Evolutionary conservation across 2,888 invertebrate genomes (phyloP).

Genomic region (Apocheima hispidaria): DNA sequence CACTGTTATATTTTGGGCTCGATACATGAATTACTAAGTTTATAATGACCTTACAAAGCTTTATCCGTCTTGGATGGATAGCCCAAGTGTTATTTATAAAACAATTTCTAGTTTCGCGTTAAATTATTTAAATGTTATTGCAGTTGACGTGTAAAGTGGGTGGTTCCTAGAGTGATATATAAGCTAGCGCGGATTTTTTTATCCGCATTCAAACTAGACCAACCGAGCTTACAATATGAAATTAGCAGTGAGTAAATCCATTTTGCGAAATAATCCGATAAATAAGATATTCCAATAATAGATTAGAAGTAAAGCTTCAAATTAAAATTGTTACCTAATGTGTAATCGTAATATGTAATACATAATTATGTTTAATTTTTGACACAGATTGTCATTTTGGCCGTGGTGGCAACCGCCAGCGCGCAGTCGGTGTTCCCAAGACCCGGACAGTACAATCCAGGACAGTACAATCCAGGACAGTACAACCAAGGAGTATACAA

Average conservation of each 20-base stretch:
- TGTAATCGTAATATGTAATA: neutral
- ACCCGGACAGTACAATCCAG: constrained; percentile 7
- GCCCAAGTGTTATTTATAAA: constrained; percentile 59
- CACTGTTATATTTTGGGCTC: neutral
- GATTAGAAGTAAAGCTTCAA: neutral
- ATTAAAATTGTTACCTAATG: neutral
- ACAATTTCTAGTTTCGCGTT: constrained; percentile 60
- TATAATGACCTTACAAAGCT: constrained; percentile 48
- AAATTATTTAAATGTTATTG: constrained; percentile 80
- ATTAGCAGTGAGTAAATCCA: constrained; percentile 69
- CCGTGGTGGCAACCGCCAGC: constrained; percentile 59
- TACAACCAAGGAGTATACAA: constrained; percentile 21
- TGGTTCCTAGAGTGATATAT: constrained; percentile 75
- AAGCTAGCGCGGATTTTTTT: constrained; percentile 77
- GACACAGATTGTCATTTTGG: constrained; percentile 60
- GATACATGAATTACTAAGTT: constrained; percentile 9
- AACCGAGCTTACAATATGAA: constrained; percentile 70
- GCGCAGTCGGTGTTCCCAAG: constrained; percentile 53
- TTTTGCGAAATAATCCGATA: constrained; percentile 18
- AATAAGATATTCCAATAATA: neutral
- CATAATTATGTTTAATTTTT: constrained; percentile 15
- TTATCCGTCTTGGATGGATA: constrained; percentile 50
- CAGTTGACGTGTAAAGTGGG: constrained; percentile 72
- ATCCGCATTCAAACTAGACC: constrained; percentile 79
- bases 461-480: constrained; percentile 25